Base-by-base conservation (phyloP, 1,140 invertebrate species). In the Philotrypesis tridentata region DNA sequence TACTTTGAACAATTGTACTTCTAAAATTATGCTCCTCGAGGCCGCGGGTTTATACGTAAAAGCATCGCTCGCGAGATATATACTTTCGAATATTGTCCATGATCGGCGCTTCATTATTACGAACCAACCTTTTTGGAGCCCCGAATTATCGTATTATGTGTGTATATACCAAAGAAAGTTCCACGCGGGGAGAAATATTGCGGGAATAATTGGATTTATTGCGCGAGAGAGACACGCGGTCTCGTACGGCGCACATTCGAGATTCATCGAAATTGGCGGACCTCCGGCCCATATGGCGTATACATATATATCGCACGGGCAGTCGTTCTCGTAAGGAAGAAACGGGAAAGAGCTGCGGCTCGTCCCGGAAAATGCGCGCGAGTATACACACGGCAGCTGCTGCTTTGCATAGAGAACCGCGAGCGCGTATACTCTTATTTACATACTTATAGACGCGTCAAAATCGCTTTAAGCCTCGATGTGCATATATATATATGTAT, bases 1-100 rank as follows among this genome's bases (percentile, higher is more conserved):
- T 68, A 80, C 72, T 80, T 80, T 80, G 61, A 80, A 67, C 71
- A 80, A 80, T 68, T 80, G n/a, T n/a, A 80, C 71, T 55, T 74
- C 68, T 74, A 43, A 80, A 74, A 65, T 80, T 80, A 43, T 73
- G 31, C 40, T 80, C 70, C 7, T 27, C 37, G 70, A 21, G 72
- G 11, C 21, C 11, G 25, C 63, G 27, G 48, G 48, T 55, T 55
- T 29, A 8, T 65, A 65, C n/a, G n/a, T 25, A 29, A 65, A 65
- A 65, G 2, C 43, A 3, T 48, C 43, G 0, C 61, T 7, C 7
- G 0, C 23, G 23, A 12, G 6, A 21, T 43, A 11, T 27, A 29
- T 29, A 71, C 37, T 72, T 55, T n/a, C 48, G 40, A 72, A 72
- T 48, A 72, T 23, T 17, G 11, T 72, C 40, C 12, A 23, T 12